Evolutionary conservation across 2,113 vertebrate genomes (phyloP), one percentile per base, ranked within the genome.

Genomic region (Pluvialis apricaria): DNA sequence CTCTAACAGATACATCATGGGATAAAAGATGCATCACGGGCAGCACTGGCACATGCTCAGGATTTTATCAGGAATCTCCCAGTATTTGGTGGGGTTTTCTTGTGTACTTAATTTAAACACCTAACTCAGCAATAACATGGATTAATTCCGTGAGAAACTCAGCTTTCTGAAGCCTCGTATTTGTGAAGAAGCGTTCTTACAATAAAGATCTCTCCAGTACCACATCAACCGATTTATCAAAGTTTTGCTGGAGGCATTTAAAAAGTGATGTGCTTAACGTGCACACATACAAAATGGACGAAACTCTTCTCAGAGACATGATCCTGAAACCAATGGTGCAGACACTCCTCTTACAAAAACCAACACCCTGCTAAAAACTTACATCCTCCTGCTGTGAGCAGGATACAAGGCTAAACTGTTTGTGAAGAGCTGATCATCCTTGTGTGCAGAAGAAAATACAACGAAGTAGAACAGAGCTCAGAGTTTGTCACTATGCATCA

Each of bases 181-280:
- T 45, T 78, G 38, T 21, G 5, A 29, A 54, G 6, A 29, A 58
- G 61, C 40, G 9, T 62, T 73, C 32, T 80, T 70, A 49, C 28
- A 77, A 54, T n/a, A 58, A 77, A 58, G 9, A 70, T 26, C 36
- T 61, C 54, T 80, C 36, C 9, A 38, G 16, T 14, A 69, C 10
- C 19, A 40, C 3, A 3, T 34, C 54, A 61, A 31, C 9, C 15
- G 0, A 22, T 3, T 1, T 6, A 78, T 29, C 10, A 47, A 57
- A 38, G n/a, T 32, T 88, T 71, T 78, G 9, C 26, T 68, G 47
- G n/a, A 62, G 9, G 9, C 4, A 15, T 62, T 89, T 62, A 45
- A 89, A 83, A 58, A n/a, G 13, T 4, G 17, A 51, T 26, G 28
- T 1, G 34, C 52, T 36, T 47, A 62, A 65, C 36, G 20, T 10